Conservation (phyloP, 2,113 vertebrate species). For the Felis chaus region DNA sequence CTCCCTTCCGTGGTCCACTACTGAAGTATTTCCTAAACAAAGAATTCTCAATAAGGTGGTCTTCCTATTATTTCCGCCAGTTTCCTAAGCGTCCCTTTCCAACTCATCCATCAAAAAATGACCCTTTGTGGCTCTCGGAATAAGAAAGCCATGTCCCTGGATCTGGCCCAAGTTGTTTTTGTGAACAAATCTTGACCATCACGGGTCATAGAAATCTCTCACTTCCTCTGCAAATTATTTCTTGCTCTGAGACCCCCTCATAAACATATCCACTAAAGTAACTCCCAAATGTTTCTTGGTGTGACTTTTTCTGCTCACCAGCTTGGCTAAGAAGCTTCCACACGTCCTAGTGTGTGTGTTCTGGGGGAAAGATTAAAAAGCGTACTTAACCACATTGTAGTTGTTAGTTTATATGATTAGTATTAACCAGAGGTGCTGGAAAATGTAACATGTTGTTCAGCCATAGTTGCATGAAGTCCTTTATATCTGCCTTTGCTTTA, state of each 20-base stretch:
- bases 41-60: not conserved
- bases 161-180: not conserved
- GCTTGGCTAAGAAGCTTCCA: not conserved
- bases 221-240: not conserved
- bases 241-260: fast-evolving
- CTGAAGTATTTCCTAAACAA: not conserved
- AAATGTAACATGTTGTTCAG: not conserved
- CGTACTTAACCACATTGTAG: not conserved
- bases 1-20: fast-evolving
- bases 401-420: not conserved
- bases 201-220: not conserved
- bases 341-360: not conserved
- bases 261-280: not conserved
- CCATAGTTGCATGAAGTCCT: not conserved
- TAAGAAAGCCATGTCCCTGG: not conserved
- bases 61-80: not conserved
- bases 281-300: not conserved
- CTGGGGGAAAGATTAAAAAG: not conserved
- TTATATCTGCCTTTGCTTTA: not conserved
- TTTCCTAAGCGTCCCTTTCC: not conserved
- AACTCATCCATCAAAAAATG: not conserved
- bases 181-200: not conserved
- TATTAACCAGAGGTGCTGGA: not conserved
- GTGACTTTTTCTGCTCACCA: not conserved
- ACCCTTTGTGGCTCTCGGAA: not conserved